Evolutionary conservation across 1,140 invertebrate genomes (phyloP).

Genomic region (Belonocnema kinseyi): DNA sequence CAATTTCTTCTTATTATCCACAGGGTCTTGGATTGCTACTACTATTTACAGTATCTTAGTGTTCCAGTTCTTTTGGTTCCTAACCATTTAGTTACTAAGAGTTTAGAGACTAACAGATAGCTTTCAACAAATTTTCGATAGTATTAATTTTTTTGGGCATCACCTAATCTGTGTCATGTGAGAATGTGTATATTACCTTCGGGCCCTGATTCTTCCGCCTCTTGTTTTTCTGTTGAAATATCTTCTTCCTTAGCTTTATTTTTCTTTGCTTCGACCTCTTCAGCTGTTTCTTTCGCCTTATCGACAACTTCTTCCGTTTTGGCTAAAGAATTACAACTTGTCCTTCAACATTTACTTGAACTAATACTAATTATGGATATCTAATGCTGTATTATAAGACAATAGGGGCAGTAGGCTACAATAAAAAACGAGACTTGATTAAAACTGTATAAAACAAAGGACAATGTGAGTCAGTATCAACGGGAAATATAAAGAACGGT

Average conservation of each 20-base stretch:
- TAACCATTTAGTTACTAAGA: too few species aligned
- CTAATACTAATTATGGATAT: too few species aligned
- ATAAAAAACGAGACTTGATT: too few species aligned
- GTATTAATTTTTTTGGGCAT: background rate
- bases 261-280: conserved; percentile 50
- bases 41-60: background rate
- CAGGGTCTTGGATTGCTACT: background rate
- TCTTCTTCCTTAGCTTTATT: conserved; percentile 64
- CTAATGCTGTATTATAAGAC: too few species aligned
- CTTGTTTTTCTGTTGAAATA: conserved; percentile 55
- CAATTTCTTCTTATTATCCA: background rate
- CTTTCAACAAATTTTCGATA: background rate
- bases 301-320: conserved; percentile 74
- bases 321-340: conserved; percentile 65
- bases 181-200: conserved; percentile 67
- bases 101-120: background rate
- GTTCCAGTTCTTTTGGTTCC: too few species aligned
- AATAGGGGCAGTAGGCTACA: too few species aligned
- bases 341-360: conserved; percentile 14
- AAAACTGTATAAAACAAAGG: background rate
- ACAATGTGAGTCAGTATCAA: conserved; percentile 13
- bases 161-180: conserved; percentile 5
- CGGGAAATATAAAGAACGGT: background rate
- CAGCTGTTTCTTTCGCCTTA: conserved; percentile 52
- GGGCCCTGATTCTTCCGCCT: conserved; percentile 62